These are phyloP conservation scores for Drosophila austrosaltans DNA, from an alignment of 2,888 invertebrate genomes.

Conservation along the genomic window DNA sequence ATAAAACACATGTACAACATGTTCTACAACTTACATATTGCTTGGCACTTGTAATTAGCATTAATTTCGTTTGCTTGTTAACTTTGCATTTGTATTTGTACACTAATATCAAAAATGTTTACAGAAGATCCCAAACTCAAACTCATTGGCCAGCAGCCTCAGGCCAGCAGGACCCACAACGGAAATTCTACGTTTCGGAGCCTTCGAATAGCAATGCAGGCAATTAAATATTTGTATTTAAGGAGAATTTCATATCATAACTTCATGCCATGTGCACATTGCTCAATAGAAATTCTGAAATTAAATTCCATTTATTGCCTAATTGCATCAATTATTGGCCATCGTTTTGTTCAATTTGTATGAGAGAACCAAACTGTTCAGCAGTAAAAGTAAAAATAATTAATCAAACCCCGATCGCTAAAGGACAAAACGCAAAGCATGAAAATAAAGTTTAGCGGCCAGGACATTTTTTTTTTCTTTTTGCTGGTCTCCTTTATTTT, in stretches of 20 bases:
- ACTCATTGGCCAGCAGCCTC: slow-evolving; percentile 63
- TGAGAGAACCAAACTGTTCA: slow-evolving; percentile 29
- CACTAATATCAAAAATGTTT: slow-evolving; percentile 61
- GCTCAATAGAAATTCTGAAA: background rate
- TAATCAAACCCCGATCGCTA: slow-evolving; percentile 62
- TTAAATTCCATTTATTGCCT: slow-evolving; percentile 50
- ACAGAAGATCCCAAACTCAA: slow-evolving; percentile 70
- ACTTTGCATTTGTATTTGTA: slow-evolving; percentile 50
- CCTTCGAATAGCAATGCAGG: slow-evolving; percentile 64
- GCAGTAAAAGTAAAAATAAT: slow-evolving; percentile 43
- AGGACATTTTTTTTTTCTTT: slow-evolving; percentile 6
- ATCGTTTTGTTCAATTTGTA: slow-evolving; percentile 40
- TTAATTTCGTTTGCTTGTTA: slow-evolving; percentile 47
- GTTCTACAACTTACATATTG: slow-evolving; percentile 3
- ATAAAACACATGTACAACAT: slow-evolving; percentile 20
- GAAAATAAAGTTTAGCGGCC: slow-evolving; percentile 15
- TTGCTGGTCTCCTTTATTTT: slow-evolving; percentile 19
- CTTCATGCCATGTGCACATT: background rate
- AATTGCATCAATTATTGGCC: slow-evolving; percentile 65
- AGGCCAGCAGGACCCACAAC: slow-evolving; percentile 59
- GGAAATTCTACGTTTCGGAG: slow-evolving; percentile 71
- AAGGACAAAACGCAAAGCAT: slow-evolving; percentile 31
- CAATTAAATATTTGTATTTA: slow-evolving; percentile 34
- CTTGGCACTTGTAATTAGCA: slow-evolving; percentile 33
- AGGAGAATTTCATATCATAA: slow-evolving; percentile 24